Conservation (phyloP, 2,797 vertebrate genomes). For the Sylvia borin region DNA sequence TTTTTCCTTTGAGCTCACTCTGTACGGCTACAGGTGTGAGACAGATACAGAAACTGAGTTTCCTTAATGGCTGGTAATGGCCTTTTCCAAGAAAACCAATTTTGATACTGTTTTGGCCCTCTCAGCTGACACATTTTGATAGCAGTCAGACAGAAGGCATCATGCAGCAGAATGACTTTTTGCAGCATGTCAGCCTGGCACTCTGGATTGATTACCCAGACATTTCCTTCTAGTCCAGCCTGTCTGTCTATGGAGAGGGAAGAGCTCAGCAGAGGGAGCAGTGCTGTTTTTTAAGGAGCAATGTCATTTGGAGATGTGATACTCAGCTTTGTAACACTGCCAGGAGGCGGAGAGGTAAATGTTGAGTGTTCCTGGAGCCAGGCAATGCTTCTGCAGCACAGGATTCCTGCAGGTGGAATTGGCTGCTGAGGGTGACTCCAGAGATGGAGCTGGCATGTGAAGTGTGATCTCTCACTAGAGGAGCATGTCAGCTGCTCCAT, state of each 20-base stretch:
- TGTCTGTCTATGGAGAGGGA: not conserved
- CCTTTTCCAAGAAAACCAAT: not conserved
- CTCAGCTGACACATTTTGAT: not conserved
- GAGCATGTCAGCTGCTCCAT: rapidly evolving
- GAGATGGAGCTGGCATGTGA: not conserved
- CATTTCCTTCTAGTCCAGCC: not conserved
- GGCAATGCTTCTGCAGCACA: not conserved
- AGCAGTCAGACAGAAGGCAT: not conserved
- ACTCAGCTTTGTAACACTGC: not conserved
- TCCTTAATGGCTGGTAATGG: not conserved
- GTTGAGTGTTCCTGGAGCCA: not conserved
- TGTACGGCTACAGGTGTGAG: not conserved
- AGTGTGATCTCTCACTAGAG: not conserved
- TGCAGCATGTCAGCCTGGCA: not conserved
- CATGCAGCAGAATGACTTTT: not conserved
- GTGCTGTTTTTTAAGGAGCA: not conserved
- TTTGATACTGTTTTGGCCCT: not conserved
- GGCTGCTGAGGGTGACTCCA: not conserved
- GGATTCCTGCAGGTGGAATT: not conserved
- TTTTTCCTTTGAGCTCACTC: not conserved
- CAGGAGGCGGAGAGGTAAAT: not conserved
- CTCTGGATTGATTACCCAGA: not conserved
- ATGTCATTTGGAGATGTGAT: not conserved
- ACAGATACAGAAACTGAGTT: not conserved
- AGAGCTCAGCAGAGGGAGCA: not conserved